Percentiles rank a stretch among this genome's conserved stretches.
Evolutionary conservation across 2,113 vertebrate species (phyloP).

Genomic region (Girardinichthys multiradiatus): DNA sequence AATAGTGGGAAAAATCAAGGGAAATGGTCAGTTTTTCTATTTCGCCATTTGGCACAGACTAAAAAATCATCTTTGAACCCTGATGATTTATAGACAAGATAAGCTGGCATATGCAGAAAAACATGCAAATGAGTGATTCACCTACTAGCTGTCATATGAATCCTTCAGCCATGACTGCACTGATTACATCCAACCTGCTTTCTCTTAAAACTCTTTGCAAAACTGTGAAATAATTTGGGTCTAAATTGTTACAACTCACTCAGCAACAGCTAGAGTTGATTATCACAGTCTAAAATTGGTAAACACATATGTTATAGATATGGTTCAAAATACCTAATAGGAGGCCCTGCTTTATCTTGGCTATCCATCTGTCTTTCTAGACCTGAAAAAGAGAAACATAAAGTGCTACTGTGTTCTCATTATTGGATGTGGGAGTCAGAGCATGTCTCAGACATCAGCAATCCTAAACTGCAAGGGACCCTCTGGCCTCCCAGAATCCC

Average conservation of each 20-base stretch:
- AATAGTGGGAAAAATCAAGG: neutral
- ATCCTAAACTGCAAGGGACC: slow-evolving; percentile 15
- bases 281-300: neutral
- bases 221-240: too few species aligned
- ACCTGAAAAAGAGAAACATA: neutral
- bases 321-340: neutral
- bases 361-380: neutral
- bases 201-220: neutral
- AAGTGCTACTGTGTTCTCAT: slow-evolving; percentile 42
- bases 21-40: neutral
- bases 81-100: neutral
- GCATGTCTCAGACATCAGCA: slow-evolving; percentile 12
- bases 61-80: neutral
- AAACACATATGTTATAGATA: neutral
- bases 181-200: slow-evolving; percentile 1
- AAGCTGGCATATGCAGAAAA: neutral
- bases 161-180: neutral
- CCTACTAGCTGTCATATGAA: slow-evolving; percentile 1
- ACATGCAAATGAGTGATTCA: neutral
- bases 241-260: neutral
- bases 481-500: slow-evolving; percentile 24
- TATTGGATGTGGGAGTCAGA: slow-evolving; percentile 42
- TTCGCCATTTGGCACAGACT: neutral
- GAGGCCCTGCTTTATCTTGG: neutral
- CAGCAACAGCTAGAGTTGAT: neutral